A percentile compares a stretch with the other conserved stretches of the same genome.
These are phyloP conservation scores for Pygocentrus nattereri DNA, from an alignment of 2,797 vertebrate genomes.

Conservation along the genomic window DNA sequence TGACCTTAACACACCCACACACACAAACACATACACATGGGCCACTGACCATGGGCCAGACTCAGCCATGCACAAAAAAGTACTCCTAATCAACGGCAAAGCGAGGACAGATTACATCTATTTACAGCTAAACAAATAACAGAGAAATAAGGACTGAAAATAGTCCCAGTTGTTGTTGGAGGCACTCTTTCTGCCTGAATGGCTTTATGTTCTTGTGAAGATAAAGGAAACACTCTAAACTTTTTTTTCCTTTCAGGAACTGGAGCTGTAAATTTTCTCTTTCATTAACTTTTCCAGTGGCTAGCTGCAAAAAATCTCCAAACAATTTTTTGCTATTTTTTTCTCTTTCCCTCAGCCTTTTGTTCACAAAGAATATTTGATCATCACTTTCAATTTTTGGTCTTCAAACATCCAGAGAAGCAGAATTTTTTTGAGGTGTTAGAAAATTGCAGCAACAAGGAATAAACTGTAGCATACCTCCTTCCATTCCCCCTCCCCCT, in stretches of 20 bases:
- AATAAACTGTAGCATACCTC: constrained; percentile 28
- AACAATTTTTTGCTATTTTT: constrained; percentile 6
- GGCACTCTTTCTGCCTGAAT: constrained; percentile 31
- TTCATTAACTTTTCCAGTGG: constrained; percentile 20
- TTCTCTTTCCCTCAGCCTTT: neutral
- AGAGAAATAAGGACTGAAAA: constrained; percentile 8
- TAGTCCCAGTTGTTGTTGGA: constrained; percentile 32
- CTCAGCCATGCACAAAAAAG: constrained; percentile 21
- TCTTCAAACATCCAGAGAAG: constrained; percentile 10
- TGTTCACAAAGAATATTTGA: constrained; percentile 31
- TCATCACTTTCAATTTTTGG: constrained; percentile 28
- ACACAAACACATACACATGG: neutral
- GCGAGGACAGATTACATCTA: constrained; percentile 24
- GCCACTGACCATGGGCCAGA: constrained; percentile 8
- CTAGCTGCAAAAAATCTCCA: constrained; percentile 4
- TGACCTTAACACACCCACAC: constrained; percentile 7
- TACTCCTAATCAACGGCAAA: constrained; percentile 32
- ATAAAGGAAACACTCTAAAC: neutral
- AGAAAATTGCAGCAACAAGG: constrained; percentile 13
- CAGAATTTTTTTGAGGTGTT: neutral
- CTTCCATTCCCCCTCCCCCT: neutral
- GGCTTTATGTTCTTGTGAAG: constrained; percentile 18
- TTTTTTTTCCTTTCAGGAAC: neutral
- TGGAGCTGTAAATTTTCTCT: constrained; percentile 14
- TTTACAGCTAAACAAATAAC: constrained; percentile 41